Evolutionary conservation across 2,113 vertebrate genomes (phyloP).

Genomic region (Oryzias melastigma): DNA sequence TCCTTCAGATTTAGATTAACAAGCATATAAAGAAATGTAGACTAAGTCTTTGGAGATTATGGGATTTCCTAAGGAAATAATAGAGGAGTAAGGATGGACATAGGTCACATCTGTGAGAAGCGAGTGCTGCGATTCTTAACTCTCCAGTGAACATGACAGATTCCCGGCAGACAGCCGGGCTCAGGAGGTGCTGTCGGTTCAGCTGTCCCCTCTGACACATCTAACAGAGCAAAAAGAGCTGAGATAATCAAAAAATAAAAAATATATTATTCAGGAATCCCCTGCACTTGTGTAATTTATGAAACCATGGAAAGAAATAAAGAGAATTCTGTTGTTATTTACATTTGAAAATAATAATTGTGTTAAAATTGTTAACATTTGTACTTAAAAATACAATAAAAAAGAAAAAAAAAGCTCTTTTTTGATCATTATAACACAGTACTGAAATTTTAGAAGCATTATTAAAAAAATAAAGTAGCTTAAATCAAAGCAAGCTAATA

Average conservation of each 20-base stretch:
- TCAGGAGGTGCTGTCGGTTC: constrained; percentile 57
- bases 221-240: constrained; percentile 42
- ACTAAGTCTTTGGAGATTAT: constrained; percentile 8
- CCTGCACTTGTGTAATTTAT: constrained; percentile 49
- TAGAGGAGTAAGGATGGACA: constrained; percentile 14
- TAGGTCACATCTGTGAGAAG: constrained; percentile 63
- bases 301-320: constrained; percentile 1
- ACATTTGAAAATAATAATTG: too few relatives aligned
- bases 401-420: too few relatives aligned
- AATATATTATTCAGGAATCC: constrained; percentile 35
- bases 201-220: constrained; percentile 45
- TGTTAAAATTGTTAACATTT: too few relatives aligned
- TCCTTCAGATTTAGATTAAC: not conserved
- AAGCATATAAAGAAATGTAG: constrained; percentile 3
- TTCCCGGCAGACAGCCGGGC: constrained; percentile 62
- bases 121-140: constrained; percentile 42
- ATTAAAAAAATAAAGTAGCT: not conserved
- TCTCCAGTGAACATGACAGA: constrained; percentile 60
- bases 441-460: too few relatives aligned
- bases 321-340: too few relatives aligned
- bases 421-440: too few relatives aligned
- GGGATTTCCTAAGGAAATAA: constrained; percentile 41
- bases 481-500: constrained; percentile 15
- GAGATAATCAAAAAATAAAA: constrained; percentile 32
- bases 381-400: too few relatives aligned